Evolutionary conservation across 2,888 invertebrate genomes (phyloP).

Genomic region (Muschampia plurimacula): DNA sequence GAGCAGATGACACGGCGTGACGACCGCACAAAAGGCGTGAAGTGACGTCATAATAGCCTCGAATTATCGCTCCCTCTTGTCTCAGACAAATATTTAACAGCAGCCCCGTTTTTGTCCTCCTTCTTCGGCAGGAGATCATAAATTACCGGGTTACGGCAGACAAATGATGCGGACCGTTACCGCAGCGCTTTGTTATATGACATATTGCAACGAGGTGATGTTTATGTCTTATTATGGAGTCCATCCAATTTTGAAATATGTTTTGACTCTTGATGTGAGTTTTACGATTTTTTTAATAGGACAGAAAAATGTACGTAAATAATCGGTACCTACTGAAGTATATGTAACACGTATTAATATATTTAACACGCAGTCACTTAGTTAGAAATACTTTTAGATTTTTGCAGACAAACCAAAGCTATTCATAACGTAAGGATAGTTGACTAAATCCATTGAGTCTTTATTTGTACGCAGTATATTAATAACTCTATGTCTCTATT

Average conservation of each 20-base stretch:
- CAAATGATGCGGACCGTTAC: slow-evolving; percentile 83
- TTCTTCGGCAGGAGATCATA: slow-evolving; percentile 80
- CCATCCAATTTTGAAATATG: slow-evolving; percentile 65
- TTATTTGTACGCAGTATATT: no score
- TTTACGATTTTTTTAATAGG: slow-evolving; percentile 8
- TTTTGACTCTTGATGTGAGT: slow-evolving; percentile 51
- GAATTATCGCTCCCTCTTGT: slow-evolving; percentile 85
- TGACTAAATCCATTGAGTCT: no score
- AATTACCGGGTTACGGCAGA: slow-evolving; percentile 79
- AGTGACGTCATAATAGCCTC: slow-evolving; percentile 85
- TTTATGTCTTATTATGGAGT: slow-evolving; percentile 83
- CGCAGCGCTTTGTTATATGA: slow-evolving; percentile 79
- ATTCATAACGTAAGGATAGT: no score
- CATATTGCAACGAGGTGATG: slow-evolving; percentile 79
- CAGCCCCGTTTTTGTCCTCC: slow-evolving; percentile 79
- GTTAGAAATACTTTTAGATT: no score
- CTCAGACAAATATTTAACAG: slow-evolving; percentile 85
- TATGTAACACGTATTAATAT: not conserved
- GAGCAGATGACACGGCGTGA: slow-evolving; percentile 85
- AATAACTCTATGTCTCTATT: no score
- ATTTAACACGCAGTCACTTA: no score
- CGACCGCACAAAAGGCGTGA: slow-evolving; percentile 84
- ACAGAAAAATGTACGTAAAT: no score
- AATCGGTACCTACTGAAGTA: not conserved
- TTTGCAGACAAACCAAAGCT: no score